Conservation (phyloP, 2,888 invertebrate species). For the Sisyra nigra region DNA sequence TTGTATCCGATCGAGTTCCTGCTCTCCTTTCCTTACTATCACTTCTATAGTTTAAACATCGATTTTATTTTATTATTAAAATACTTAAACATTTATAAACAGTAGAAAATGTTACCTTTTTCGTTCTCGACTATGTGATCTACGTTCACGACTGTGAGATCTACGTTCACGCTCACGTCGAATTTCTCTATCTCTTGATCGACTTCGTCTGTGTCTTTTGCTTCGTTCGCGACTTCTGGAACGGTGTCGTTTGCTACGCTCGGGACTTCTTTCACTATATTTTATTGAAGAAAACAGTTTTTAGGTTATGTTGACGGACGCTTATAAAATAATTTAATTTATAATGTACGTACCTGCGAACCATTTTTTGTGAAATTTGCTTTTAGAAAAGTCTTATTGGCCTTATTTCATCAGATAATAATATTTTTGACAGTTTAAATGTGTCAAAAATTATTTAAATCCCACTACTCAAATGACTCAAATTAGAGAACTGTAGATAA, state of each 20-base stretch:
- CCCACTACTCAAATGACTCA: too few relatives aligned
- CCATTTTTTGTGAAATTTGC: too few relatives aligned
- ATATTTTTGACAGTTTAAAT: too few relatives aligned
- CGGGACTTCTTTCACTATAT: conserved; percentile 12
- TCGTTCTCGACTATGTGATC: conserved; percentile 20
- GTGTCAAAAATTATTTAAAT: too few relatives aligned
- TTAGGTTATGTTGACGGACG: too few relatives aligned
- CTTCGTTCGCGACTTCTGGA: conserved; percentile 32
- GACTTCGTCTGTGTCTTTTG: conserved; percentile 46
- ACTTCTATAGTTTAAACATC: conserved; percentile 31
- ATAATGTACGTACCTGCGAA: too few relatives aligned
- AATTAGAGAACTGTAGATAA: too few relatives aligned
- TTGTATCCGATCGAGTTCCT: conserved; percentile 32
- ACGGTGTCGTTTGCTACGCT: conserved; percentile 18
- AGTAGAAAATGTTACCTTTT: conserved; percentile 13
- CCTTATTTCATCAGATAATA: too few relatives aligned
- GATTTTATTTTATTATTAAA: conserved; percentile 14
- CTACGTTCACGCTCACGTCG: conserved; percentile 19
- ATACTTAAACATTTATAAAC: conserved; percentile 11
- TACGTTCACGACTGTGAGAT: conserved; percentile 19
- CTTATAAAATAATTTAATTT: too few relatives aligned
- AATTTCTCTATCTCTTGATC: conserved; percentile 46
- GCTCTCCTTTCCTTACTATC: conserved; percentile 45
- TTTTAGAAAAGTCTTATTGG: too few relatives aligned
- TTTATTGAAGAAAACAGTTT: too few relatives aligned